These are phyloP conservation scores for Bucorvus abyssinicus DNA, from an alignment of 2,797 vertebrate genomes.

Conservation along the genomic window DNA sequence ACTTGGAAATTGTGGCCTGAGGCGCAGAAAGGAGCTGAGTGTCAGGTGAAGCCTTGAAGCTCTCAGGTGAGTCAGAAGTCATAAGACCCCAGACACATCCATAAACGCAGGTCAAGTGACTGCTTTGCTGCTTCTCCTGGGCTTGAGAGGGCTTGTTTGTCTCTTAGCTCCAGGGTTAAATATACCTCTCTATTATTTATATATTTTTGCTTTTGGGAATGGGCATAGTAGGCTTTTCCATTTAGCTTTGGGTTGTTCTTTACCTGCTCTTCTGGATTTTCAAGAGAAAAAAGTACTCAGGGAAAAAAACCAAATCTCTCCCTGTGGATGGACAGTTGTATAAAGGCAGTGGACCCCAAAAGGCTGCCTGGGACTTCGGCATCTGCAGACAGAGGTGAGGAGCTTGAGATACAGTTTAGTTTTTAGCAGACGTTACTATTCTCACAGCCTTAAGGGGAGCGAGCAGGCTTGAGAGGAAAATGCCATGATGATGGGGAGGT, in stretches of 20 bases:
- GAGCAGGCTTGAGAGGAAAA: background rate
- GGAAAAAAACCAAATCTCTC: background rate
- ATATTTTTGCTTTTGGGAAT: background rate
- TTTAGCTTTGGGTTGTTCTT: background rate
- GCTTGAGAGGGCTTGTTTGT: background rate
- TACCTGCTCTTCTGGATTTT: background rate
- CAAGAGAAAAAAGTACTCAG: background rate
- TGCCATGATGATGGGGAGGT: background rate
- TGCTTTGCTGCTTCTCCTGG: background rate
- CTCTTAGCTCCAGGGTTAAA: background rate
- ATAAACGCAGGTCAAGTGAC: background rate
- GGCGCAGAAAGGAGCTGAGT: background rate
- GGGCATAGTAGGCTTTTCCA: background rate
- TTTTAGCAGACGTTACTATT: background rate
- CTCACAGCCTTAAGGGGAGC: background rate
- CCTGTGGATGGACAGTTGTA: background rate
- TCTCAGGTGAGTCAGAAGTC: constrained; percentile 13
- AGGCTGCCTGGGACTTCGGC: background rate
- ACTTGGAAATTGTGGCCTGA: background rate
- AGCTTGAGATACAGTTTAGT: background rate
- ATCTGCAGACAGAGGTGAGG: background rate
- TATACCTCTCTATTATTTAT: background rate
- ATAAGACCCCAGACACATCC: background rate
- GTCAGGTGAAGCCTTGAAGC: background rate
- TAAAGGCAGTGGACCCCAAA: background rate